Base-by-base conservation (phyloP, 1,140 invertebrate genomes). In the Halictus rubicundus region DNA sequence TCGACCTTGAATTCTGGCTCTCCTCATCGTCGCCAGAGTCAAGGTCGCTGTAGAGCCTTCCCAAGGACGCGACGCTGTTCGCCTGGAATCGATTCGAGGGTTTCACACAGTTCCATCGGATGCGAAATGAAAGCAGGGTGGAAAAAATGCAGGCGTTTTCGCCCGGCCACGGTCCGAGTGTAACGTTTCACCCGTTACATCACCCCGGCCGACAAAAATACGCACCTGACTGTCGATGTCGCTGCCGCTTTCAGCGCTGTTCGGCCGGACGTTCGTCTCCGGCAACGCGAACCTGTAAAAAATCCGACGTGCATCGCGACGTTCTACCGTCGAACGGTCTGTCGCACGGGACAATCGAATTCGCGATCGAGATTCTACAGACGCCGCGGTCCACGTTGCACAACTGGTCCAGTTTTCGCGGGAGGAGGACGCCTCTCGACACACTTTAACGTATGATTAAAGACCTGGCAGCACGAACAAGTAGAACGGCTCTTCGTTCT, bases 201-300 rank as follows among this genome's bases (percentile, higher is more conserved):
- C 42, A 46, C n/a, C 63, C 23, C n/a, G 49, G 0, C n/a, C 49
- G 71, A 23, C 61, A 42, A 19, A 77, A 61, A 60, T 86, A 81
- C 74, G 64, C 78, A 90, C 90, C 88, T 91, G 91, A 66, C 91
- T 92, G 21, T 92, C 91, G 68, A 89, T 76, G 42, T 92, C 91
- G 78, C 91, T 92, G 49, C 88, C 88, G 73, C 91, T 92, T 75
- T 92, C 91, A 9, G 86, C 88, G 65, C 91, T 91, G 63, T 87
- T 91, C 9, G 89, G 86, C 57, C 90, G 88, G 21, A 84, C 82
- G 49, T 84, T 88, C 46, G 72, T 75, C 63, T 89, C 90, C 65
- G 91, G 90, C n/a, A 92, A 72, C 63, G 83, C 52, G 42, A 92
- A 92, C 80, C 91, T 92, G 42, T 27, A 19, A 69, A 61, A 32